phyloP scores from a whole-genome alignment of 1,140 invertebrate species.

The Popillia japonica region DNA sequence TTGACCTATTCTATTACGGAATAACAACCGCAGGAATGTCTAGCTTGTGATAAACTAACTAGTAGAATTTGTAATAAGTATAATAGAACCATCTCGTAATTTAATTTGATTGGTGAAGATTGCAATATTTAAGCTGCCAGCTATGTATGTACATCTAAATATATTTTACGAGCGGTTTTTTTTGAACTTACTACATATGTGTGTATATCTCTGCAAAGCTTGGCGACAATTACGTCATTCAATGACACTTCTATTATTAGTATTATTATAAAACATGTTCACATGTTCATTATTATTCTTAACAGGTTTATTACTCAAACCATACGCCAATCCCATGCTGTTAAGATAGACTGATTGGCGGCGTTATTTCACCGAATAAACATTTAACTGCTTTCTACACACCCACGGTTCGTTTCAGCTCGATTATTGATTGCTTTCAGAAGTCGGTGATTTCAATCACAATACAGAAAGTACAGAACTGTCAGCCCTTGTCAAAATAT shows the following conservation, averaged over 20 bases:
- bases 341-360: slow-evolving; percentile 30
- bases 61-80: background rate
- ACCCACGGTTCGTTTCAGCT: background rate
- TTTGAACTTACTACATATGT: no score
- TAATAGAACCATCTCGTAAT: background rate
- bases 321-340: background rate
- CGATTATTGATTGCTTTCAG: slow-evolving; percentile 8
- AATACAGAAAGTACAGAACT: background rate
- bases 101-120: no score
- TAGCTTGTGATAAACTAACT: background rate
- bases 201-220: background rate
- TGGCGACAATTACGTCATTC: slow-evolving; percentile 22
- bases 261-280: slow-evolving; percentile 29
- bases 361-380: slow-evolving; percentile 21
- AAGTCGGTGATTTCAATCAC: background rate
- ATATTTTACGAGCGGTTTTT: no score
- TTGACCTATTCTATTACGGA: slow-evolving; percentile 68
- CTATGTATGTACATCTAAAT: no score
- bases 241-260: slow-evolving; percentile 18
- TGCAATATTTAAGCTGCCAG: no score
- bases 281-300: slow-evolving; percentile 23
- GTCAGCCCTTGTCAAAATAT: slow-evolving; percentile 8
- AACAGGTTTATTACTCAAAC: slow-evolving; percentile 11
- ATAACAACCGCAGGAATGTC: slow-evolving; percentile 67
- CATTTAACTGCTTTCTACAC: slow-evolving; percentile 15